phyloP scores from a whole-genome alignment of 2,113 vertebrate species.

The Grammomys surdaster region DNA sequence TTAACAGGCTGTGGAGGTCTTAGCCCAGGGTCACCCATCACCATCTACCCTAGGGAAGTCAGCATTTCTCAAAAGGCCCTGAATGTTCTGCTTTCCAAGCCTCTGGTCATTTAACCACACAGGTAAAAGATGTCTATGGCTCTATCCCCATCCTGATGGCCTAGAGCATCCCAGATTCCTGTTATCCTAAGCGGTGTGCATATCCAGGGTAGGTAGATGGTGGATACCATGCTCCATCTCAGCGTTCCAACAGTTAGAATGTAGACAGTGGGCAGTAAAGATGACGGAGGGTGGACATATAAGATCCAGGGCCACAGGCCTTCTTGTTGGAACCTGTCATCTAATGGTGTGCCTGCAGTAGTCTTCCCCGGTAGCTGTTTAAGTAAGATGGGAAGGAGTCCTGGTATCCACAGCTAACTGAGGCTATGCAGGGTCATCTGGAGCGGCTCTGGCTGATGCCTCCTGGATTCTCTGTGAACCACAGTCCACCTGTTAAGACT shows the following conservation, averaged over 20 bases:
- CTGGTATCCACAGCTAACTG: neutral
- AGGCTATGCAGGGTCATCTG: neutral
- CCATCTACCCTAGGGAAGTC: neutral
- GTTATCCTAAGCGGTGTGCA: neutral
- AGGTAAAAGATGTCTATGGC: no score
- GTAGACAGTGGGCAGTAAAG: neutral
- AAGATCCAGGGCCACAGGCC: neutral
- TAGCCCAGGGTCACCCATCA: no score
- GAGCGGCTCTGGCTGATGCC: neutral
- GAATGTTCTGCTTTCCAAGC: neutral
- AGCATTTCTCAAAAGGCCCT: neutral
- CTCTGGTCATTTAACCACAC: neutral
- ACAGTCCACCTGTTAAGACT: neutral
- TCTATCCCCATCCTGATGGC: neutral
- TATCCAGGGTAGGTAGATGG: neutral
- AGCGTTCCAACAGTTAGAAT: rapidly evolving
- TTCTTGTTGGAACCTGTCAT: neutral
- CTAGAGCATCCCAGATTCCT: neutral
- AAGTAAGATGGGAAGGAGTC: neutral
- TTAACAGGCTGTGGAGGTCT: neutral
- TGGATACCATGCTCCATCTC: no score
- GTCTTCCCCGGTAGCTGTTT: neutral
- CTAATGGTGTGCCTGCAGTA: neutral
- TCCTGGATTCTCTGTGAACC: neutral
- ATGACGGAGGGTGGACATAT: neutral